Evolutionary conservation across 2,888 invertebrate genomes (phyloP), one percentile per base, ranked within the genome.

Genomic region (Adelognathus sp.): DNA sequence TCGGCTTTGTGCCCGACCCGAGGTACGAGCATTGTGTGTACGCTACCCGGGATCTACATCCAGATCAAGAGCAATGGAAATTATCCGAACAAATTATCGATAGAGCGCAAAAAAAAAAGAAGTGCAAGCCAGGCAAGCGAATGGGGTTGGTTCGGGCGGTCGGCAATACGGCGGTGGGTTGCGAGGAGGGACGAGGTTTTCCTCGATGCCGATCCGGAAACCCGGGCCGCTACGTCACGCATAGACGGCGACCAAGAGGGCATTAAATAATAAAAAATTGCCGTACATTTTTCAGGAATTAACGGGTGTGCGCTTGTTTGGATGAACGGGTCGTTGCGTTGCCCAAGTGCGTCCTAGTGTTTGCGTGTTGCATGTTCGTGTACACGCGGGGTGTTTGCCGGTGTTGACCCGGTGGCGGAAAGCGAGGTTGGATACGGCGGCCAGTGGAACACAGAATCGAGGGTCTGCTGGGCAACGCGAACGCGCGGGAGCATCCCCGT

Each of bases 71-170:
- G 90, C 90, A 91, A 90, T 90, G 90, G 90, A 90, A 91, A 91
- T 91, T 91, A 91, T 91, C 91, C 90, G 91, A 91, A 91, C 91
- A 91, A 91, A 91, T 91, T 91, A 91, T 91, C 91, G 91, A 90
- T 89, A 89, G 88, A 81, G 81, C 77, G 81, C 80, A 82, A 83
- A 81, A 81, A 82, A n/a, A n/a, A n/a, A n/a, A n/a, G n/a, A 79
- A 71, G 66, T 54, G 60, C 66, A 16, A 6, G 16, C 44, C 63
- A 61, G 74, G 69, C 44, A 46, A 50, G 76, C 58, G 52, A 33
- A 63, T 7, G 64, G 36, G 31, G 70, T 31, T 14, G 39, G 24
- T 29, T 31, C 44, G 52, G 46, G 60, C 27, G 44, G 66, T 24
- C 60, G 70, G 36, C 60, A 58, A 39, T n/a, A 1, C 63, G 24